phyloP scores from a whole-genome alignment of 2,888 invertebrate species.

The Elysia crispata region DNA sequence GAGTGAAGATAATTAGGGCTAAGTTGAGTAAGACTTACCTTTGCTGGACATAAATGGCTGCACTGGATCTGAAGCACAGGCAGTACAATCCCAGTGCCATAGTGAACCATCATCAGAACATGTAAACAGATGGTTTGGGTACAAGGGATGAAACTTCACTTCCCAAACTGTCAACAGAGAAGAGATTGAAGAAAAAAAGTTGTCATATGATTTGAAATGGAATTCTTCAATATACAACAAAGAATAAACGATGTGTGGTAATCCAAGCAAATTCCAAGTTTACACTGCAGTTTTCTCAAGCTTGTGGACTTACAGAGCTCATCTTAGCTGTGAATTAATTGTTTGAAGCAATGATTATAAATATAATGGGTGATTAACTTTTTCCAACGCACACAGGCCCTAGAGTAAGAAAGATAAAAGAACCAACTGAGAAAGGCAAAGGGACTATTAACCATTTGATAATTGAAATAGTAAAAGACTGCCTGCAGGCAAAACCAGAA shows the following conservation, averaged over 20 bases:
- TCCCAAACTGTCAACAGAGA: slow-evolving; percentile 83
- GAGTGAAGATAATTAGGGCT: too few species aligned
- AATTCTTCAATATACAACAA: background rate
- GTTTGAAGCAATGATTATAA: too few species aligned
- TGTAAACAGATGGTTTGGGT: slow-evolving; percentile 90
- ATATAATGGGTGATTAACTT: too few species aligned
- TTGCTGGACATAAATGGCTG: slow-evolving; percentile 25
- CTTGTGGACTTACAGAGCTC: too few species aligned
- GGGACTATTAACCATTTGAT: too few species aligned
- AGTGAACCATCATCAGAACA: slow-evolving; percentile 89
- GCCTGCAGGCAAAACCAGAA: too few species aligned
- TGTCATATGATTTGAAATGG: background rate
- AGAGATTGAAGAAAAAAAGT: background rate
- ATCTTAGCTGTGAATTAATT: too few species aligned
- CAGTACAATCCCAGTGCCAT: slow-evolving; percentile 88
- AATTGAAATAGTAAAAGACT: too few species aligned
- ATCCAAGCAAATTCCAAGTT: background rate
- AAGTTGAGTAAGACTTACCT: slow-evolving; percentile 36
- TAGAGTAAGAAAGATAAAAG: too few species aligned
- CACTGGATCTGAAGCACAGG: slow-evolving; percentile 39
- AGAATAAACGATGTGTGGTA: background rate
- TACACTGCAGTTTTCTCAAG: too few species aligned
- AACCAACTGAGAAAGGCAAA: too few species aligned
- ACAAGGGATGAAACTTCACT: slow-evolving; percentile 90
- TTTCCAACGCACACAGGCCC: too few species aligned